A percentile compares a stretch with the other conserved stretches of the same genome.
phyloP scores from a whole-genome alignment of 2,797 vertebrate genomes.

The Onychomys leucogaster region DNA sequence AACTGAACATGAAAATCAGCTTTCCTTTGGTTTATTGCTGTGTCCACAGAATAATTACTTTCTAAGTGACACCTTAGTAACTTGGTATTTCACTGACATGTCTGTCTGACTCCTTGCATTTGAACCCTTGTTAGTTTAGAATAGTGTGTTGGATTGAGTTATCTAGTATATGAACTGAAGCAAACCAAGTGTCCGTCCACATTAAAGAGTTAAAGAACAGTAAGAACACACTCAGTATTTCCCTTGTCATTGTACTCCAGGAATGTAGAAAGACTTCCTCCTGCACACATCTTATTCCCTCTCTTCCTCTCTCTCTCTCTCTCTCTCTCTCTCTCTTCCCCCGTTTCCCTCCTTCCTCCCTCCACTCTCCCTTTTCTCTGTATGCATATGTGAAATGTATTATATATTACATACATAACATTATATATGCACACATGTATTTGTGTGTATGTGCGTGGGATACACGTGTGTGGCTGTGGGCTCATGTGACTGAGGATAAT shows the following conservation, averaged over 20 bases:
- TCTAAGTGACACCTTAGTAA: neutral
- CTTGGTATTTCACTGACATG: neutral
- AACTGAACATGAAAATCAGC: neutral
- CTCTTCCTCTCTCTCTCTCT: neutral
- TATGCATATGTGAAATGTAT: neutral
- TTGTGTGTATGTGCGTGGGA: neutral
- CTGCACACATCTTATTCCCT: neutral
- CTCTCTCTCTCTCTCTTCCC: neutral
- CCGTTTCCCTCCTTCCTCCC: neutral
- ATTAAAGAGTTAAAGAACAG: neutral
- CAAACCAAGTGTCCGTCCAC: neutral
- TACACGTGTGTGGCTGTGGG: neutral
- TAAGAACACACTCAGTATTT: neutral
- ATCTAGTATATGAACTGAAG: neutral
- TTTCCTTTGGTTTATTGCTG: neutral
- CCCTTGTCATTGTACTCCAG: neutral
- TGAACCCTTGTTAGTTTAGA: neutral
- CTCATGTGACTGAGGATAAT: neutral
- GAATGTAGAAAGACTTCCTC: neutral
- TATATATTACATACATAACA: neutral
- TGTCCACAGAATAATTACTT: neutral
- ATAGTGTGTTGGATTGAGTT: neutral
- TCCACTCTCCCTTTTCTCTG: neutral
- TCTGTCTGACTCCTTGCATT: neutral
- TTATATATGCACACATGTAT: neutral